Conservation (phyloP, 2,888 invertebrate genomes). For the Psylliodes chrysocephalus region DNA sequence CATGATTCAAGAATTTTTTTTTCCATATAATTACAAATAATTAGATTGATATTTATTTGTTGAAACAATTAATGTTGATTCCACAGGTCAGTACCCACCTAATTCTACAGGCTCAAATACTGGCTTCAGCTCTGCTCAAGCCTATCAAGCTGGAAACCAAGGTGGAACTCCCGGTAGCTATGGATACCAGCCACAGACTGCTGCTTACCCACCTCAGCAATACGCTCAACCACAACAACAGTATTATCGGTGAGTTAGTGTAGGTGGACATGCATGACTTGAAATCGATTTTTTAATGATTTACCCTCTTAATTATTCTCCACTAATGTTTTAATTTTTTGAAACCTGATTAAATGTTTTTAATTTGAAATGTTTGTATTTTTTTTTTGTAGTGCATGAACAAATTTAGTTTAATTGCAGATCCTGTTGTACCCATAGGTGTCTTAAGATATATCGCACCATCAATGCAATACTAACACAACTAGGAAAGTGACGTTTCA, state of each 20-base stretch:
- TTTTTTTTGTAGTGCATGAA: not conserved
- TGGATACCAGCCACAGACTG: conserved; percentile 71
- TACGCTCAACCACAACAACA: conserved; percentile 71
- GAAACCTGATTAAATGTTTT: not conserved
- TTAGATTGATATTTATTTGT: too few species aligned
- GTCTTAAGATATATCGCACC: too few species aligned
- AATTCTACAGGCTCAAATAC: conserved; percentile 59
- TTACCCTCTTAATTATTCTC: too few species aligned
- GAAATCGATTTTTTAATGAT: not conserved
- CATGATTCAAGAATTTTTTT: too few species aligned
- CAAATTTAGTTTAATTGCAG: too few species aligned
- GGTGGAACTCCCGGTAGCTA: conserved; percentile 58
- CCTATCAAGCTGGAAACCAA: conserved; percentile 47
- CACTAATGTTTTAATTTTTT: not conserved
- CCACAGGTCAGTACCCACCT: conserved; percentile 62
- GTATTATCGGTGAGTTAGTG: conserved; percentile 65
- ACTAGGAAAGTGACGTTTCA: too few species aligned
- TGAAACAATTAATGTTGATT: not conserved
- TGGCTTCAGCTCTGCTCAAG: conserved; percentile 42
- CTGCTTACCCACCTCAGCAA: conserved; percentile 70
- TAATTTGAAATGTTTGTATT: not conserved
- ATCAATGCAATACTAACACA: too few species aligned
- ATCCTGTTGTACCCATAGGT: too few species aligned
- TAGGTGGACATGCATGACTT: not conserved
- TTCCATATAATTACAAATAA: too few species aligned